A percentile compares a stretch with the other conserved stretches of the same genome.
phyloP scores from a whole-genome alignment of 1,140 invertebrate genomes.

The Drosophila arizonae region DNA sequence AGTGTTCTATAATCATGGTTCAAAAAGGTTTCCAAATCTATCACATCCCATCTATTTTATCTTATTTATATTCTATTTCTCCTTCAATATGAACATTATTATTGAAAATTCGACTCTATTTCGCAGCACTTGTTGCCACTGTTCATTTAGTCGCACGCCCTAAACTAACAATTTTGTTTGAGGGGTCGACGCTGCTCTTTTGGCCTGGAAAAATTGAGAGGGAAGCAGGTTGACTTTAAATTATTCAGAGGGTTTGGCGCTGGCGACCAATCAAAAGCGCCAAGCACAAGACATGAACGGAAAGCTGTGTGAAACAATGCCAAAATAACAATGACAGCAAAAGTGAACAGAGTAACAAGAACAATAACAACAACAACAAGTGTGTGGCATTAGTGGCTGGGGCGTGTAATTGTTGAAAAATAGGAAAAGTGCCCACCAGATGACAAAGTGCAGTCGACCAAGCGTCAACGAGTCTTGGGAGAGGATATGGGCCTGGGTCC shows the following conservation, averaged over 20 bases:
- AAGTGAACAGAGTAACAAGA: slow-evolving; percentile 23
- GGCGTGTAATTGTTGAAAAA: slow-evolving; percentile 73
- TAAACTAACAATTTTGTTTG: slow-evolving; percentile 55
- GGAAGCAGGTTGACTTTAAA: slow-evolving; percentile 39
- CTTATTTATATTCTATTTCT: too few species aligned
- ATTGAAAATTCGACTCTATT: not conserved
- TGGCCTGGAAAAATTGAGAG: slow-evolving; percentile 51
- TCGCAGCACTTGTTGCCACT: slow-evolving; percentile 10
- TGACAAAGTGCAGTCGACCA: slow-evolving; percentile 70
- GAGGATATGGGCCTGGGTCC: not conserved
- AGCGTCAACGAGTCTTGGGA: slow-evolving; percentile 67
- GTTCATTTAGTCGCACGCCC: slow-evolving; percentile 19
- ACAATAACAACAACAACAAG: slow-evolving; percentile 33
- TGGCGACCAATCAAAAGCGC: slow-evolving; percentile 58
- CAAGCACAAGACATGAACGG: slow-evolving; percentile 15
- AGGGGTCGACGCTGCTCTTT: slow-evolving; percentile 53
- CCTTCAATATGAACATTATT: too few species aligned
- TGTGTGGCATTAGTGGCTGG: slow-evolving; percentile 55
- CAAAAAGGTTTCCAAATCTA: too few species aligned
- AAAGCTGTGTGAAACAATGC: slow-evolving; percentile 11
- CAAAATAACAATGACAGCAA: slow-evolving; percentile 30
- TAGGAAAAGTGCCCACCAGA: slow-evolving; percentile 60
- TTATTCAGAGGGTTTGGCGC: slow-evolving; percentile 65
- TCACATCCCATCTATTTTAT: too few species aligned
- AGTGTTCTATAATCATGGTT: too few species aligned